Evolutionary conservation across 2,113 vertebrate species (phyloP).

Genomic region (Pseudorhombus dupliciocellatus): DNA sequence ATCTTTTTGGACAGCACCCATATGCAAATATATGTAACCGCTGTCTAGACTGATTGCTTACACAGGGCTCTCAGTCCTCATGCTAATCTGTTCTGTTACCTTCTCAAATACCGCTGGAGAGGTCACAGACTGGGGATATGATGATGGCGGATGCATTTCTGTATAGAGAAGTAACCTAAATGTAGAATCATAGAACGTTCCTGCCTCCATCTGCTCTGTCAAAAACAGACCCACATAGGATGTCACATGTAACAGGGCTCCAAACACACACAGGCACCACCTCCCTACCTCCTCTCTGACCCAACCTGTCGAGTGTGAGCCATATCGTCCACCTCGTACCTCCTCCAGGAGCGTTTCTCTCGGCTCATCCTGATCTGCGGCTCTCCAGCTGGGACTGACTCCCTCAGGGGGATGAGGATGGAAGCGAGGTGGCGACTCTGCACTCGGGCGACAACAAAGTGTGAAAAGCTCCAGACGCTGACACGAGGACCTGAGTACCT

Average conservation of each 20-base stretch:
- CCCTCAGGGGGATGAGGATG: constrained; percentile 26
- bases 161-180: background rate
- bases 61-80: background rate
- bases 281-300: constrained; percentile 33
- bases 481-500: constrained; percentile 38
- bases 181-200: background rate
- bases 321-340: constrained; percentile 59
- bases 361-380: constrained; percentile 42
- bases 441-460: constrained; percentile 42
- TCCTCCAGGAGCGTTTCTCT: constrained; percentile 53
- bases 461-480: constrained; percentile 64
- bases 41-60: constrained; percentile 16
- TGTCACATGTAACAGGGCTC: constrained; percentile 19
- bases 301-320: constrained; percentile 62
- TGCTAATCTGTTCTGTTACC: constrained; percentile 11
- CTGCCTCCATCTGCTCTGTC: constrained; percentile 44
- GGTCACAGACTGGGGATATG: background rate
- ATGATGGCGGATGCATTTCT: background rate
- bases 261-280: constrained; percentile 11
- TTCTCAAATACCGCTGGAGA: constrained; percentile 1
- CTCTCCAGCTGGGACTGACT: constrained; percentile 66
- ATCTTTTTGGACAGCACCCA: constrained; percentile 19
- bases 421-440: constrained; percentile 15
- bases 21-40: constrained; percentile 13
- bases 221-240: constrained; percentile 55